Percentiles rank a stretch among this genome's conserved stretches.
Evolutionary conservation across 35 echinoderm and acorn worm species (phyloP).

Genomic region (Stichopus chloronotus): DNA sequence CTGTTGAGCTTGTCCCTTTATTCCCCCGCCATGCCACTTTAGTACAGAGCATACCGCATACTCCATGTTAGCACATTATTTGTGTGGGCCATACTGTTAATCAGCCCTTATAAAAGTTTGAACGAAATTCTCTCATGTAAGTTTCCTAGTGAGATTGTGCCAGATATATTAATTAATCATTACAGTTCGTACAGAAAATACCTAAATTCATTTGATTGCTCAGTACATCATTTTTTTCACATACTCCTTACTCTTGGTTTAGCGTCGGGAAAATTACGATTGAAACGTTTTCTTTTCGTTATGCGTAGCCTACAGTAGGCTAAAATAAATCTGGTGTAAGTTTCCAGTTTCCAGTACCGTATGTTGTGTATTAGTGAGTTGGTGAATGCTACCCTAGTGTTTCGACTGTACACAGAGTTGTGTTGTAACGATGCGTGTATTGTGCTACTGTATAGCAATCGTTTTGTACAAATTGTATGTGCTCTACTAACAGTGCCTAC

Average conservation of each 20-base stretch:
- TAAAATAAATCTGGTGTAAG: too few relatives aligned
- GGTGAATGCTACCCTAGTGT: too few relatives aligned
- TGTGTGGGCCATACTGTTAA: background rate
- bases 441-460: background rate
- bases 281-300: too few relatives aligned
- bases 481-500: background rate
- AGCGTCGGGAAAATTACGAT: too few relatives aligned
- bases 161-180: background rate
- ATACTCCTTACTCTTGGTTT: background rate
- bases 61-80: background rate
- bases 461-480: background rate
- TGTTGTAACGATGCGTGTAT: background rate
- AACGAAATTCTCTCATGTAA: background rate
- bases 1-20: constrained; percentile 15
- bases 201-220: background rate
- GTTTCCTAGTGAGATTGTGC: background rate
- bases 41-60: background rate
- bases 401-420: background rate
- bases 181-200: constrained; percentile 1
- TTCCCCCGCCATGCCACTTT: constrained; percentile 2
- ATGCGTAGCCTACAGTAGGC: too few relatives aligned
- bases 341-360: too few relatives aligned
- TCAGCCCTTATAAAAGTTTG: background rate
- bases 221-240: background rate
- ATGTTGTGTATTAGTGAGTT: too few relatives aligned